Percentiles rank a stretch among this genome's conserved stretches.
phyloP scores from a whole-genome alignment of 2,888 invertebrate species.

The Petrolisthes manimaculis region DNA sequence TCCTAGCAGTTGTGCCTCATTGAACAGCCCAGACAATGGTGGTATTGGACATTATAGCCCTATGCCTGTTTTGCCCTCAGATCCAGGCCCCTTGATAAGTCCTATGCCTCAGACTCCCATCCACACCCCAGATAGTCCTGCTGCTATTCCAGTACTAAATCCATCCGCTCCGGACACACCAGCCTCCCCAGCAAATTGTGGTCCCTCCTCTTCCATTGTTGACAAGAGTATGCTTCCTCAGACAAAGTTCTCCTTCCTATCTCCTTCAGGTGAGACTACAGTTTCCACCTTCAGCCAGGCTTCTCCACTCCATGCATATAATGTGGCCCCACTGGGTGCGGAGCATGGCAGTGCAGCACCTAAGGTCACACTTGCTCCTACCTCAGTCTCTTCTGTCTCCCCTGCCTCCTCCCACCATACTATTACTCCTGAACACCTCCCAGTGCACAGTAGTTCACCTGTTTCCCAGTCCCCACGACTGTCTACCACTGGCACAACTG shows the following conservation, averaged over 20 bases:
- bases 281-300: not conserved
- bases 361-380: too few species aligned
- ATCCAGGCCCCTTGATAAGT: slow-evolving; percentile 41
- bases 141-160: too few species aligned
- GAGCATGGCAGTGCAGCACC: too few species aligned
- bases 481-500: not conserved
- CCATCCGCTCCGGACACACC: not conserved
- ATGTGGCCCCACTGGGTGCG: too few species aligned
- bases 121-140: slow-evolving; percentile 35
- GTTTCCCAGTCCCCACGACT: slow-evolving; percentile 14
- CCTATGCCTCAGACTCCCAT: slow-evolving; percentile 52
- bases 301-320: not conserved
- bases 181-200: not conserved
- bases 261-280: not conserved
- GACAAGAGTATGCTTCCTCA: not conserved
- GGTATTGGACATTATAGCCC: slow-evolving; percentile 49
- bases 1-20: not conserved
- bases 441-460: slow-evolving; percentile 4
- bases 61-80: slow-evolving; percentile 49
- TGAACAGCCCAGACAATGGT: slow-evolving; percentile 2
- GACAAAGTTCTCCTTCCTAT: not conserved
- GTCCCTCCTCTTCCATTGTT: not conserved
- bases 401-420: slow-evolving; percentile 12
- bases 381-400: not conserved
- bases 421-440: not conserved